Evolutionary conservation across 2,797 vertebrate genomes (phyloP).

Genomic region (Antrozous pallidus): DNA sequence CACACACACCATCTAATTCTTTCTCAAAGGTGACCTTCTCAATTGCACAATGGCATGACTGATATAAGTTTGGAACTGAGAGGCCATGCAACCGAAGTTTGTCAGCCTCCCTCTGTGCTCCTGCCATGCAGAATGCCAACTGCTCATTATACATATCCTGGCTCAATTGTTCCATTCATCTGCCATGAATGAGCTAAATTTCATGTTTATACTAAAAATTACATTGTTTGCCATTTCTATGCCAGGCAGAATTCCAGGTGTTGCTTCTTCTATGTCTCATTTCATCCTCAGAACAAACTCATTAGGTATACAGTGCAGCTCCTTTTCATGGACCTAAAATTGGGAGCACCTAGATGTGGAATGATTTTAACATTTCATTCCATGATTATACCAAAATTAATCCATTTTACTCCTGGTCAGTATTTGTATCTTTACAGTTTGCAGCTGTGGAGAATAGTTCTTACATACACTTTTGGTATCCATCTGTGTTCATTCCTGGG

Average conservation of each 20-base stretch:
- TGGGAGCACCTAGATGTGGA: not conserved
- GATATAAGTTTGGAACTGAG: not conserved
- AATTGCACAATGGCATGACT: accelerated
- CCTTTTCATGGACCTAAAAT: not conserved
- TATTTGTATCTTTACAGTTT: not conserved
- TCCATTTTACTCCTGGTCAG: not conserved
- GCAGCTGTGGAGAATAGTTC: accelerated
- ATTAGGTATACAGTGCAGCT: not conserved
- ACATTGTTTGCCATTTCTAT: not conserved
- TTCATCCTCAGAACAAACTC: not conserved
- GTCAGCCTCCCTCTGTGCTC: accelerated
- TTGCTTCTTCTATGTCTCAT: not conserved
- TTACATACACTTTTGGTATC: not conserved
- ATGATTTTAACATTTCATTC: not conserved
- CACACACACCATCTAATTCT: not conserved
- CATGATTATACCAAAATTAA: not conserved
- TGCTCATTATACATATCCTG: accelerated
- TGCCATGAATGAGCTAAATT: not conserved
- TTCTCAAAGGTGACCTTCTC: not conserved
- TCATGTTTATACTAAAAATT: not conserved
- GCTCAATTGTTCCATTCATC: not conserved
- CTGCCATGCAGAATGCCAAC: accelerated
- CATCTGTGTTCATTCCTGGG: accelerated
- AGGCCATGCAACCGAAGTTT: accelerated
- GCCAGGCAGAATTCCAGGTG: not conserved